Conservation (phyloP, 53 echinoderm and acorn worm species). For the Crossaster papposus region DNA sequence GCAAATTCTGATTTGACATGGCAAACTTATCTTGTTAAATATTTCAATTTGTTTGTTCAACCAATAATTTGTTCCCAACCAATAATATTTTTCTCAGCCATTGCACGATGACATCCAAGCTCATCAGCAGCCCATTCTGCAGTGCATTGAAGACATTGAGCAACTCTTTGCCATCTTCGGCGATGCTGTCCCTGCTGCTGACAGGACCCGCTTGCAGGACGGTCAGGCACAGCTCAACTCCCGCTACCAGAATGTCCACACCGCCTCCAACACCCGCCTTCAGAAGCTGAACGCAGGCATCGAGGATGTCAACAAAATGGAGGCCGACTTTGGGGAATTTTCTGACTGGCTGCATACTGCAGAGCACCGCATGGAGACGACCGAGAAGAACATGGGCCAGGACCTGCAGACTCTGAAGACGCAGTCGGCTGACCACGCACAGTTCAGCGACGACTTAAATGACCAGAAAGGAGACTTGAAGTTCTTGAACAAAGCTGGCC, state of each 20-base stretch:
- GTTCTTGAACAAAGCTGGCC: slow-evolving; percentile 83
- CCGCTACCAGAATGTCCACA: slow-evolving; percentile 84
- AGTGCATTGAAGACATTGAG: slow-evolving; percentile 88
- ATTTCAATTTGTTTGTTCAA: not conserved
- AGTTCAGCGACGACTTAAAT: slow-evolving; percentile 88
- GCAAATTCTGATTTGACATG: too few species aligned
- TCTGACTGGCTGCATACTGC: slow-evolving; percentile 75
- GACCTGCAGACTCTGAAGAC: slow-evolving; percentile 69
- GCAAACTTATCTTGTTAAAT: not conserved
- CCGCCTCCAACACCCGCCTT: slow-evolving; percentile 72
- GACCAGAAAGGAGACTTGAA: slow-evolving; percentile 94
- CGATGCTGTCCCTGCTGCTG: slow-evolving; percentile 73
- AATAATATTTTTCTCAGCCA: slow-evolving; percentile 47
- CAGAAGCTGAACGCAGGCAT: slow-evolving; percentile 80
- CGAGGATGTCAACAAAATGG: slow-evolving; percentile 85
- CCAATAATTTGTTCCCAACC: not conserved
- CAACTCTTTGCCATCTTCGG: slow-evolving; percentile 81
- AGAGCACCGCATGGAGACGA: slow-evolving; percentile 68
- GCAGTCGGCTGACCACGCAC: slow-evolving; percentile 69
- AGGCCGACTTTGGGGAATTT: slow-evolving; percentile 79
- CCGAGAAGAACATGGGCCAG: slow-evolving; percentile 77
- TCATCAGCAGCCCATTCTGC: slow-evolving; percentile 89
- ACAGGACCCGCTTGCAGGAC: slow-evolving; percentile 71
- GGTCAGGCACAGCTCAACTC: slow-evolving; percentile 78
- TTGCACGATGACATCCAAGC: slow-evolving; percentile 90